Evolutionary conservation across 1,140 invertebrate species (phyloP).

Genomic region (Cydia fagiglandana): DNA sequence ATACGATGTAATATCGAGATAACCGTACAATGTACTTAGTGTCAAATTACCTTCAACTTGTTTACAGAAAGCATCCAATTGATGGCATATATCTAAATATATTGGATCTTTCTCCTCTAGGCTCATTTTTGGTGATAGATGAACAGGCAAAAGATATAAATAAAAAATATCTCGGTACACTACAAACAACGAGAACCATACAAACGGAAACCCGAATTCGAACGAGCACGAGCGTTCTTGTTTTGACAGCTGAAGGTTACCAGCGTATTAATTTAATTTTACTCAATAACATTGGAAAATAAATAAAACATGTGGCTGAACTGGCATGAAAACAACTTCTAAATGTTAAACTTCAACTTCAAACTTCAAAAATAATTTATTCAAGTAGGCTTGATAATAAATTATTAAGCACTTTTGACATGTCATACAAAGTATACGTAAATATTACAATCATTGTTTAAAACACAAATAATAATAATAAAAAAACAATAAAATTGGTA

Average conservation of each 20-base stretch:
- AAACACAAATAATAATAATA: too few relatives aligned
- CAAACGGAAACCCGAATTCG: background rate
- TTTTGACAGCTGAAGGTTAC: background rate
- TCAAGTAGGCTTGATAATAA: too few relatives aligned
- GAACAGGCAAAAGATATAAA: background rate
- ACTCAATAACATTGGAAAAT: too few relatives aligned
- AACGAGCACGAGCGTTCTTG: background rate
- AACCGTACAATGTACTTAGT: background rate
- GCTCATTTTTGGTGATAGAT: constrained; percentile 41
- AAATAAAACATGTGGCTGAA: too few relatives aligned
- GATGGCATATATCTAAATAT: constrained; percentile 44
- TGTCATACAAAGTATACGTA: too few relatives aligned
- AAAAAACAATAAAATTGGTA: too few relatives aligned
- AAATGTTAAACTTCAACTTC: too few relatives aligned
- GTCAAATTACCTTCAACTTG: constrained; percentile 50
- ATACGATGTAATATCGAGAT: background rate
- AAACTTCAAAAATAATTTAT: too few relatives aligned
- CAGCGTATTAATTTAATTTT: too few relatives aligned
- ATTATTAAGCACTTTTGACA: too few relatives aligned
- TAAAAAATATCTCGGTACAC: background rate
- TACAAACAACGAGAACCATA: background rate
- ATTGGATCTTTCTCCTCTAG: constrained; percentile 43
- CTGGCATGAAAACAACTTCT: too few relatives aligned
- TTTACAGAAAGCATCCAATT: constrained; percentile 51
- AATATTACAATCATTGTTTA: too few relatives aligned